Conservation (phyloP, 1,140 invertebrate genomes). For the Drosophila arawakana region DNA sequence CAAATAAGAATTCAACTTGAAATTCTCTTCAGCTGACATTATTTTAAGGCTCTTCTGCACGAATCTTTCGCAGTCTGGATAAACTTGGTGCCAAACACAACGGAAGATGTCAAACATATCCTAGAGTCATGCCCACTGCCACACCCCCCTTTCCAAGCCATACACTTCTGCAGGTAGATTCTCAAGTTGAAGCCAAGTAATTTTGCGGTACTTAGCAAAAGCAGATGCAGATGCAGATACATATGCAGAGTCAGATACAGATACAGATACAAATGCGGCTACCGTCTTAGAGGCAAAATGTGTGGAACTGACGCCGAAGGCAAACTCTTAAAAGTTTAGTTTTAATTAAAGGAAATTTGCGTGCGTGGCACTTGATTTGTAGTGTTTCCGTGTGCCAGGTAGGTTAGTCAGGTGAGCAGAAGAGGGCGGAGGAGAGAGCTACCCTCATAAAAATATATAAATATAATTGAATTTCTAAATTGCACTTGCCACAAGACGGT, state of each 20-base stretch:
- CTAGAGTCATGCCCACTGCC: background rate
- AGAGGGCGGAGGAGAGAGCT: background rate
- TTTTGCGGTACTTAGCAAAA: slow-evolving; percentile 27
- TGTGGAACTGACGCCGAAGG: slow-evolving; percentile 35
- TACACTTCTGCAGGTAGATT: background rate
- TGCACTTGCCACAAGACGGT: slow-evolving; percentile 70
- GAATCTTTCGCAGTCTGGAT: background rate
- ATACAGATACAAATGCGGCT: slow-evolving; percentile 15
- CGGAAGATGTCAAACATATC: slow-evolving; percentile 19
- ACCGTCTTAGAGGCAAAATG: slow-evolving; percentile 30
- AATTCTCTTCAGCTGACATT: slow-evolving; percentile 18
- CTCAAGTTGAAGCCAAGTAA: slow-evolving; percentile 30
- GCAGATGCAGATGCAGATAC: slow-evolving; percentile 20
- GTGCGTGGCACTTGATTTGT: slow-evolving; percentile 80
- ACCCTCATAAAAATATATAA: slow-evolving; percentile 69
- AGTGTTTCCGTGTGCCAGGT: slow-evolving; percentile 60
- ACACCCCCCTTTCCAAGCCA: too few species aligned
- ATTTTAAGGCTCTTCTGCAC: slow-evolving; percentile 18
- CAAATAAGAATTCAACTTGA: background rate
- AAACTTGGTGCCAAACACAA: slow-evolving; percentile 29
- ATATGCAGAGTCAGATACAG: slow-evolving; percentile 6
- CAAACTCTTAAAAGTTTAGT: slow-evolving; percentile 77
- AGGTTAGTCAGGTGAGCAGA: background rate
- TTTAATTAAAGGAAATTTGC: slow-evolving; percentile 81
- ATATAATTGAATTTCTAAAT: slow-evolving; percentile 82